phyloP scores from a whole-genome alignment of 2,888 invertebrate genomes.

The Melanchra persicariae region DNA sequence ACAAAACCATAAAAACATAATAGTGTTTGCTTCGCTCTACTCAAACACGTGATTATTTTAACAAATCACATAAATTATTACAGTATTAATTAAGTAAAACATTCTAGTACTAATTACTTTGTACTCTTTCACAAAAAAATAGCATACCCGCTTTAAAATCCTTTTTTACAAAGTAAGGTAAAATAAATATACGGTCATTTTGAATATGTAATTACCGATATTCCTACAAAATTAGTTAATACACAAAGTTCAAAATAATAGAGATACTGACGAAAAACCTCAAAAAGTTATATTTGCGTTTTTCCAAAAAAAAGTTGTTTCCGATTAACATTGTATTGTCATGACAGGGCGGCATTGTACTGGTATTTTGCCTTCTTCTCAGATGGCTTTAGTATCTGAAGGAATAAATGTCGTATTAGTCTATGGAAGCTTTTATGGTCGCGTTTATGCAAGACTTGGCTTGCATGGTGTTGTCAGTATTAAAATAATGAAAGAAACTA shows the following conservation, averaged over 20 bases:
- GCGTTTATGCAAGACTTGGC: not conserved
- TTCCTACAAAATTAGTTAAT: slow-evolving; percentile 62
- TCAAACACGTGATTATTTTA: slow-evolving; percentile 51
- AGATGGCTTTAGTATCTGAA: slow-evolving; percentile 80
- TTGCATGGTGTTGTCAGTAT: slow-evolving; percentile 8
- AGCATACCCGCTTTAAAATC: slow-evolving; percentile 57
- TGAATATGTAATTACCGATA: slow-evolving; percentile 60
- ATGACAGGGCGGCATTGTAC: slow-evolving; percentile 92
- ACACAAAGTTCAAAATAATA: slow-evolving; percentile 60
- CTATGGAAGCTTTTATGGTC: slow-evolving; percentile 25
- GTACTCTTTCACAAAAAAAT: slow-evolving; percentile 52
- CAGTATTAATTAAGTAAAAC: slow-evolving; percentile 51
- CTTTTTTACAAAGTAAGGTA: slow-evolving; percentile 53
- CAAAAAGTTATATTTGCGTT: slow-evolving; percentile 58
- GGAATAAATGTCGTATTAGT: slow-evolving; percentile 52
- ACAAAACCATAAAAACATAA: slow-evolving; percentile 53
- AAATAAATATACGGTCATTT: slow-evolving; percentile 59
- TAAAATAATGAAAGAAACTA: slow-evolving; percentile 5
- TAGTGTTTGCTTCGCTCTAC: slow-evolving; percentile 32
- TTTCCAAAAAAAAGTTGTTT: slow-evolving; percentile 57
- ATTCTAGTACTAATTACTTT: slow-evolving; percentile 58
- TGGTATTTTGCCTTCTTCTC: slow-evolving; percentile 99
- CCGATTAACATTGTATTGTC: slow-evolving; percentile 57
- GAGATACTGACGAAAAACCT: slow-evolving; percentile 58
- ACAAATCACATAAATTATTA: slow-evolving; percentile 51